Conservation (phyloP, 2,888 invertebrate genomes). For the Leucoma salicis region DNA sequence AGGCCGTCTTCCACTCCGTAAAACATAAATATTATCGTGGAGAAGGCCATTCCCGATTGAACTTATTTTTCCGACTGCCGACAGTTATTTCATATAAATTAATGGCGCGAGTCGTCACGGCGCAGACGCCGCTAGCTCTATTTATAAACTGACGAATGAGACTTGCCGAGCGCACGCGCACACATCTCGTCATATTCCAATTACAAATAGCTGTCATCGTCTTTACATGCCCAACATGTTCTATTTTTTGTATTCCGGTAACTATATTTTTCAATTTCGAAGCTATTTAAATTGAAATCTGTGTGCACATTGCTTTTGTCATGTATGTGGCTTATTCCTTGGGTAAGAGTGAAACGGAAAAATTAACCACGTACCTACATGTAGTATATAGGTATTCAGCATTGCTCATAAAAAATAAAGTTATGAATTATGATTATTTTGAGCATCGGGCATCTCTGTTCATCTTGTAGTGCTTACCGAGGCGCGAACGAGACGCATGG, state of each 20-base stretch:
- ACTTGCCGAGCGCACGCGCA: slow-evolving; percentile 77
- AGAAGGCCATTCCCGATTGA: slow-evolving; percentile 76
- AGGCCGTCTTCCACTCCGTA: slow-evolving; percentile 68
- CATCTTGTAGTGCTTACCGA: slow-evolving; percentile 40
- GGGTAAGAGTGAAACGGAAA: slow-evolving; percentile 55
- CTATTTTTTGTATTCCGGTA: slow-evolving; percentile 51
- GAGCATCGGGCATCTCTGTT: slow-evolving; percentile 66
- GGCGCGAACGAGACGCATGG: slow-evolving; percentile 68
- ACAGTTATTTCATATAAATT: slow-evolving; percentile 83
- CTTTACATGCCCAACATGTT: slow-evolving; percentile 59
- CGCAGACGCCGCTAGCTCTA: slow-evolving; percentile 80
- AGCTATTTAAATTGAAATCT: slow-evolving; percentile 35
- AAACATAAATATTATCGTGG: slow-evolving; percentile 80
- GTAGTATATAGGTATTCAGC: slow-evolving; percentile 36
- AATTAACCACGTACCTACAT: slow-evolving; percentile 34
- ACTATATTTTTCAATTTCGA: slow-evolving; percentile 45
- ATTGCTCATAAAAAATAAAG: slow-evolving; percentile 67
- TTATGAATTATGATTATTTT: slow-evolving; percentile 80
- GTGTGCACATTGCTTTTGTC: slow-evolving; percentile 30
- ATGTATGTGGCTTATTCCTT: slow-evolving; percentile 16
- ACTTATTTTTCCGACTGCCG: slow-evolving; percentile 81
- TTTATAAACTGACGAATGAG: slow-evolving; percentile 82
- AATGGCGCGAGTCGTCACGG: slow-evolving; percentile 81
- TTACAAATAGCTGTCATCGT: slow-evolving; percentile 80
- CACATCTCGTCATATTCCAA: slow-evolving; percentile 80